These are phyloP conservation scores for Apis laboriosa DNA, from an alignment of 1,140 invertebrate genomes.

Conservation along the genomic window DNA sequence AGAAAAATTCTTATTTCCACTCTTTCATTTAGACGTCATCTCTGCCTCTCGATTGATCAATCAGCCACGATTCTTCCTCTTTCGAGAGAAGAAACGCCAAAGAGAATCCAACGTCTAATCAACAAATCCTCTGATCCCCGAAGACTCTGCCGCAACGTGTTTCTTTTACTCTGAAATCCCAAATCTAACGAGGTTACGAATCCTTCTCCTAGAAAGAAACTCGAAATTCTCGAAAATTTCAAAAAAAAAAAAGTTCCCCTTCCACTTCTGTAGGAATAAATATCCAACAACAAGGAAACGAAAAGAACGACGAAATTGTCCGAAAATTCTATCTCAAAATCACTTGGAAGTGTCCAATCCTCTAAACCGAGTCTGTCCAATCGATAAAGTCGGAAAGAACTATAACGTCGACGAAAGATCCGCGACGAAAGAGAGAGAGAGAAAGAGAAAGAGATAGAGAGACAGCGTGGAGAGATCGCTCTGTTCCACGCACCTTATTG, in stretches of 20 bases:
- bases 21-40: too few species aligned
- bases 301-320: too few species aligned
- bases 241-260: too few species aligned
- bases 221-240: neutral
- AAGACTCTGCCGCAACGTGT: neutral
- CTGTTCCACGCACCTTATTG: constrained; percentile 53
- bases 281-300: too few species aligned
- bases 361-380: neutral
- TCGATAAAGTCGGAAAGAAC: neutral
- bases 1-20: neutral
- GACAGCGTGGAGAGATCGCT: too few species aligned
- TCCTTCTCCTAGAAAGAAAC: neutral
- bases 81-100: neutral
- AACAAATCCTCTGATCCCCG: neutral
- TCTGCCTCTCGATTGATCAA: neutral
- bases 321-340: too few species aligned
- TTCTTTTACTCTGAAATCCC: too few species aligned
- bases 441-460: too few species aligned
- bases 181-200: neutral
- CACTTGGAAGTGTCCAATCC: too few species aligned
- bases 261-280: too few species aligned
- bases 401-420: too few species aligned
- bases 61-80: neutral
- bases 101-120: neutral
- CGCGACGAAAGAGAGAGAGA: too few species aligned